A percentile compares a stretch with the other conserved stretches of the same genome.
phyloP scores from a whole-genome alignment of 2,113 vertebrate species.

The Ictalurus punctatus region DNA sequence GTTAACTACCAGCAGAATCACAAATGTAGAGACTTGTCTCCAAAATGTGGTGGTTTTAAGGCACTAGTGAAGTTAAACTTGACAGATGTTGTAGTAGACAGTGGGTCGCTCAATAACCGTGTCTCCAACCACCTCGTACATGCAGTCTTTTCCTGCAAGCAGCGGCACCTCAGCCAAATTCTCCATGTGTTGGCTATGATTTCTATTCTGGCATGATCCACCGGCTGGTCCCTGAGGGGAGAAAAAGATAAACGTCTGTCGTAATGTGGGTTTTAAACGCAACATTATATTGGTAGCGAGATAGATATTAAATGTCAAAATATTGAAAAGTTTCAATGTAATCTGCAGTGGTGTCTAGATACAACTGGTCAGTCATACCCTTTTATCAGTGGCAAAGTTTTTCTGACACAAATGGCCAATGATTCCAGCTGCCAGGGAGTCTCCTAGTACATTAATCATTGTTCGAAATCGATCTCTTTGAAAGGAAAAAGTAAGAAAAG shows the following conservation, averaged over 20 bases:
- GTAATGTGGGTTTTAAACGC: background rate
- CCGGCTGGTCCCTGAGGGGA: conserved; percentile 55
- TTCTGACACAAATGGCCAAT: conserved; percentile 79
- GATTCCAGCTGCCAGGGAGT: conserved; percentile 84
- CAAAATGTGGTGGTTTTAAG: conserved; percentile 17
- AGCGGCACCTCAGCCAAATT: conserved; percentile 67
- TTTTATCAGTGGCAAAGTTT: conserved; percentile 74
- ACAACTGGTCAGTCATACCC: conserved; percentile 53
- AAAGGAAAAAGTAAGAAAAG: background rate
- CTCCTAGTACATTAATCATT: conserved; percentile 83
- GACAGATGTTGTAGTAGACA: conserved; percentile 81
- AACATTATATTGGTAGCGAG: background rate
- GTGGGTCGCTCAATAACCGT: conserved; percentile 62
- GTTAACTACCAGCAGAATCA: conserved; percentile 10
- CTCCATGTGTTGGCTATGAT: conserved; percentile 46
- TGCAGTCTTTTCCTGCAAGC: conserved; percentile 61
- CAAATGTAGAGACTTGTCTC: conserved; percentile 1
- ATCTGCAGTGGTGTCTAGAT: background rate
- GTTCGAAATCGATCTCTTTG: conserved; percentile 81
- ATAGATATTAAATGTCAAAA: background rate
- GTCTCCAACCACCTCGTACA: conserved; percentile 69
- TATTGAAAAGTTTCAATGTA: background rate
- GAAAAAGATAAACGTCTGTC: background rate
- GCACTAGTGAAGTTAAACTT: conserved; percentile 67
- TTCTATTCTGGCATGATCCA: conserved; percentile 55